Evolutionary conservation across 1,140 invertebrate species (phyloP), one percentile per base, ranked within the genome.

Genomic region (Bombus balteatus): DNA sequence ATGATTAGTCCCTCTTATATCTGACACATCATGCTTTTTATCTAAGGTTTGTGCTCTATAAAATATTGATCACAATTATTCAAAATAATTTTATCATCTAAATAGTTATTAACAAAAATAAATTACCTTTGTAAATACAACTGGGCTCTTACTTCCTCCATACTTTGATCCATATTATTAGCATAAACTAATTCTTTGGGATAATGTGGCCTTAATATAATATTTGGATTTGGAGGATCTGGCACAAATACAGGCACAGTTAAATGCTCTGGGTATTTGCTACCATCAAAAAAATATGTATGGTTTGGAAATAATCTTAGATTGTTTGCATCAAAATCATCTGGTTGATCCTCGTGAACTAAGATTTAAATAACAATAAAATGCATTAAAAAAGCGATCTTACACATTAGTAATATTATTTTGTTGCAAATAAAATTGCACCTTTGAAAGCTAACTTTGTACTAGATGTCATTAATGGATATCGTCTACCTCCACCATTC

Each of bases 81-180:
- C 4, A 9, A 25, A 34, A 70, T 9, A 37, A 13, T 34, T 73
- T 12, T 22, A 37, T 43, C 9, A 9, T 37, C 59, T 22, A 32
- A 34, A 37, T 34, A n/a, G 28, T 32, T 0, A 72, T 32, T 37
- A 22, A n/a, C 39, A 3, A 73, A 39, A 34, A 71, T 80, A 53
- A 43, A 18, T 89, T 92, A 92, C 92, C 91, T 87, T 87, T 93
- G 76, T 12, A 87, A 76, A 81, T 91, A 94, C 81, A 81, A 78
- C 37, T 94, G 93, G 79, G 96, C 95, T 92, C 95, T 95, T 81
- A 97, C 96, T 95, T 97, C 96, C 94, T 97, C 97, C 94, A 97
- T 95, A 93, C 97, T 97, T 91, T 94, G 96, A 95, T 97, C 97
- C 80, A 93, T 95, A 90, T 96, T 95, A 91, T 96, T 95, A 84